These are phyloP conservation scores for Sinonovacula constricta DNA, from an alignment of 1,140 invertebrate species.

Conservation along the genomic window DNA sequence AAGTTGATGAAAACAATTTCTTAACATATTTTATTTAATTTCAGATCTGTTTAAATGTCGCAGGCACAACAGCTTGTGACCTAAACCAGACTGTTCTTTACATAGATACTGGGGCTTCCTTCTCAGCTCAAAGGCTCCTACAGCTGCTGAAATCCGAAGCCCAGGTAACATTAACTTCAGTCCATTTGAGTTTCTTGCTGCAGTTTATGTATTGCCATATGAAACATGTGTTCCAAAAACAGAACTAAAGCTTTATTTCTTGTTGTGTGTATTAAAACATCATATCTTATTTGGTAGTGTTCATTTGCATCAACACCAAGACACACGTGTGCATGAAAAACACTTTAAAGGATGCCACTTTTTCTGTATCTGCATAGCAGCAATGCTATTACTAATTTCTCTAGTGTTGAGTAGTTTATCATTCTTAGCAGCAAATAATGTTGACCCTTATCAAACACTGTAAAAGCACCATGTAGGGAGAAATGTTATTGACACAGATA, in stretches of 20 bases:
- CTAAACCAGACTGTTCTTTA: slow-evolving; percentile 55
- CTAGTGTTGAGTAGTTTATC: not conserved
- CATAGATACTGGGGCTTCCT: slow-evolving; percentile 59
- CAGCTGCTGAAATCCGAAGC: slow-evolving; percentile 7
- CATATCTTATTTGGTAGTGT: no score
- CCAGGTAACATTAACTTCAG: slow-evolving; percentile 1
- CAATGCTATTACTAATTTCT: no score
- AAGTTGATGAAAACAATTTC: no score
- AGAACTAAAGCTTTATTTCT: not conserved
- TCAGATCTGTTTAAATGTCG: slow-evolving; percentile 54
- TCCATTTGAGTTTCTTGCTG: not conserved
- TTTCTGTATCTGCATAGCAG: no score
- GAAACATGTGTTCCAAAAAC: not conserved
- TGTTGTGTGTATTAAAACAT: no score
- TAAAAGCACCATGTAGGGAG: no score
- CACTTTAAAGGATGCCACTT: no score
- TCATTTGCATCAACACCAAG: no score
- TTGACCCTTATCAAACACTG: no score
- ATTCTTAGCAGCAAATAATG: slow-evolving; percentile 1
- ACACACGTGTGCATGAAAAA: not conserved
- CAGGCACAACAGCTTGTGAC: slow-evolving; percentile 20
- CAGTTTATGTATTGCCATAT: not conserved
- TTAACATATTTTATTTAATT: no score
- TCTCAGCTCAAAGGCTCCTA: slow-evolving; percentile 31
- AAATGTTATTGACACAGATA: no score